Evolutionary conservation across 1,140 invertebrate genomes (phyloP).

Genomic region (Nasonia giraulti): DNA sequence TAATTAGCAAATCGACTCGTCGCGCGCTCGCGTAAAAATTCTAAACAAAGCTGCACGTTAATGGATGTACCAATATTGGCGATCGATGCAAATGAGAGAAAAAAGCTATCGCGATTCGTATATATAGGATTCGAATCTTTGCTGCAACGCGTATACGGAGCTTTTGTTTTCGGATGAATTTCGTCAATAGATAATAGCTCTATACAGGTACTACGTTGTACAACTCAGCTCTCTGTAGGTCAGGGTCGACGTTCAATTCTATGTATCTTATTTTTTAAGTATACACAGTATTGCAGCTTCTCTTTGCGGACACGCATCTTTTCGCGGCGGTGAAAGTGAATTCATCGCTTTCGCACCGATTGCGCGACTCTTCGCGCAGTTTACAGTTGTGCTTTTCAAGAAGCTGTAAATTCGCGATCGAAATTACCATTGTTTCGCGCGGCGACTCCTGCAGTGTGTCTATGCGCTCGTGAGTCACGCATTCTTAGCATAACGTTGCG

Average conservation of each 20-base stretch:
- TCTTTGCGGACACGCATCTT: background rate
- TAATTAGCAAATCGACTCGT: conserved; percentile 12
- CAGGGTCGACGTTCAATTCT: background rate
- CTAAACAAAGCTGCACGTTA: conserved; percentile 30
- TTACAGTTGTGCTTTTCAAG: background rate
- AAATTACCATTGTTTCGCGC: background rate
- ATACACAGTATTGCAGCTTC: background rate
- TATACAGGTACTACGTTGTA: background rate
- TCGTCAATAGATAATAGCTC: too few relatives aligned
- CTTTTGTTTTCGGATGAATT: background rate
- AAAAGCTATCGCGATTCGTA: too few relatives aligned
- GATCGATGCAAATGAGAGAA: conserved; percentile 21
- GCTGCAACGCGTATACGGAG: background rate
- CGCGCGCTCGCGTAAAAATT: background rate
- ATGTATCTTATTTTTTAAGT: background rate
- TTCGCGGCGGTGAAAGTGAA: background rate
- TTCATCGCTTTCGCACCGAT: background rate
- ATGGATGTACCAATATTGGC: conserved; percentile 45
- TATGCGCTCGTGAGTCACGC: background rate
- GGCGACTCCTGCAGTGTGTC: too few relatives aligned
- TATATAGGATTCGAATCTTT: too few relatives aligned
- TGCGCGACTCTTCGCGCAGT: too few relatives aligned
- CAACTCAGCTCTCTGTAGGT: background rate
- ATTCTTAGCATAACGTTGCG: background rate
- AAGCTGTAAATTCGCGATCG: background rate